Conservation (phyloP, 1,140 invertebrate genomes). For the Lutraria rhynchaena region DNA sequence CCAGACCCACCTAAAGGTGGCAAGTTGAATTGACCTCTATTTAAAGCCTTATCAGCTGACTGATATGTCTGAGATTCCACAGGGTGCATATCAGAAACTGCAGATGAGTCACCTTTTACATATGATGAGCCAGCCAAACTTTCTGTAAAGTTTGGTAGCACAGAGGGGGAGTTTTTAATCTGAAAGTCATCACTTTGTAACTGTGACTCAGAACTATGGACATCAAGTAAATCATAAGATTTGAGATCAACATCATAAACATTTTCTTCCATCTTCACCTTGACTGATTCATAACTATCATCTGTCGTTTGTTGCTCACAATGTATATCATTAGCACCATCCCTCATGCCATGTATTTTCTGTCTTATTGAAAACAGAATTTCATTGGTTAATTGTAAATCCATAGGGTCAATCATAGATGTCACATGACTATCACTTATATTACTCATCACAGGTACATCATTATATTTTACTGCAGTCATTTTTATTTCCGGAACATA, state of each 20-base stretch:
- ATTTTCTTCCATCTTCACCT: background rate
- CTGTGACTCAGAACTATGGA: too few relatives aligned
- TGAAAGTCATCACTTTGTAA: too few relatives aligned
- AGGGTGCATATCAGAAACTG: too few relatives aligned
- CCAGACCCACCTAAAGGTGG: background rate
- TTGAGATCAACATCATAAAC: background rate
- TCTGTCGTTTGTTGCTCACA: background rate
- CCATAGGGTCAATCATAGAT: background rate
- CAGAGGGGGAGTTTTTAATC: too few relatives aligned
- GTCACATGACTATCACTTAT: too few relatives aligned
- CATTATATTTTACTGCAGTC: too few relatives aligned
- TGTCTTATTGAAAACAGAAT: constrained; percentile 2
- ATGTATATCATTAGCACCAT: background rate
- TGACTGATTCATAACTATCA: background rate
- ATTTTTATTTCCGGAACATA: too few relatives aligned
- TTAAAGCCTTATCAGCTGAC: too few relatives aligned
- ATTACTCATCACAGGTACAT: too few relatives aligned
- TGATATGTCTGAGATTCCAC: background rate
- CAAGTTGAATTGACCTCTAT: background rate
- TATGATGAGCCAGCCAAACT: too few relatives aligned
- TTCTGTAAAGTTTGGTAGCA: too few relatives aligned
- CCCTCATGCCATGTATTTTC: background rate
- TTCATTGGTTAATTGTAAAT: background rate
- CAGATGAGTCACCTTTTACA: too few relatives aligned
- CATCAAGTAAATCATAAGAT: background rate